Conservation (phyloP, 1,140 invertebrate species). For the Zaprionus nigranus region DNA sequence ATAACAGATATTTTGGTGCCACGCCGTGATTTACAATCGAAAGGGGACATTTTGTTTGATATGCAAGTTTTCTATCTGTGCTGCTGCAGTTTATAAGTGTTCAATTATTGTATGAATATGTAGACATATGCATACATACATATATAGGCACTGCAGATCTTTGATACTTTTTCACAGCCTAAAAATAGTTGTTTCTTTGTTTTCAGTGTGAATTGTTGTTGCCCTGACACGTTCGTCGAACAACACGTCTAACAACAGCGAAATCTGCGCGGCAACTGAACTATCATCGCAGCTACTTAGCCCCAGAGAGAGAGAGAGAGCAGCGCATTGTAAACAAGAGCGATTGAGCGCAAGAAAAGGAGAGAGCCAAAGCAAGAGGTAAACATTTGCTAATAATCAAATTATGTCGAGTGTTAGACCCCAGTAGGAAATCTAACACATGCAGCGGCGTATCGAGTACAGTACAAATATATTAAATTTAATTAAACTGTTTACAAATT, state of each 20-base stretch:
- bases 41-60: constrained; percentile 50
- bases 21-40: constrained; percentile 79
- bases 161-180: constrained; percentile 60
- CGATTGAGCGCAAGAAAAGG: constrained; percentile 4
- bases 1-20: constrained; percentile 84
- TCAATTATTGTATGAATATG: neutral
- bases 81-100: constrained; percentile 60
- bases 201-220: constrained; percentile 48
- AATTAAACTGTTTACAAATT: too few species aligned
- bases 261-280: constrained; percentile 60
- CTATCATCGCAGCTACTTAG: constrained; percentile 29
- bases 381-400: constrained; percentile 67
- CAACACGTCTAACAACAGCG: constrained; percentile 49
- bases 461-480: too few species aligned
- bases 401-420: constrained; percentile 47
- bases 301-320: constrained; percentile 16
- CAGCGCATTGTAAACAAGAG: constrained; percentile 9
- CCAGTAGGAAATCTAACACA: constrained; percentile 27
- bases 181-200: constrained; percentile 79
- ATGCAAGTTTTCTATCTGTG: constrained; percentile 23
- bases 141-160: constrained; percentile 34
- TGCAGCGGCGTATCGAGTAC: too few species aligned
- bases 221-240: constrained; percentile 16
- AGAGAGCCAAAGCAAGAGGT: neutral
- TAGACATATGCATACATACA: constrained; percentile 1